Evolutionary conservation across 2,888 invertebrate species (phyloP).

Genomic region (Cordylochernes scorpioides): DNA sequence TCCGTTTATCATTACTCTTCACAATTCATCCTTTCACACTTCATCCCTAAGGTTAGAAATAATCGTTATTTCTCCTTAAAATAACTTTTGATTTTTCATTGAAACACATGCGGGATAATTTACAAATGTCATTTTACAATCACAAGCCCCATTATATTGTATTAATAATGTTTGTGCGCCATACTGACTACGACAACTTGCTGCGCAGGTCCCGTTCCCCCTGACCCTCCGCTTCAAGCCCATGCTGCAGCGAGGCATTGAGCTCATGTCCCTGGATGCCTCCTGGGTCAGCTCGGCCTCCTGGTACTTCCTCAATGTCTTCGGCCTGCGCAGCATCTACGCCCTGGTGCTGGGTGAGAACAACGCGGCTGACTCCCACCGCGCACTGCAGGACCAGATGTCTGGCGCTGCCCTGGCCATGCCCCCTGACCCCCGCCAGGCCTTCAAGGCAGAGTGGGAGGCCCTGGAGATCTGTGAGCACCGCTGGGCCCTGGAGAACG

Average conservation of each 20-base stretch:
- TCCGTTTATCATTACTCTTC: too few species aligned
- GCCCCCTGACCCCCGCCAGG: slow-evolving; percentile 87
- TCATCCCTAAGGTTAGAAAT: too few species aligned
- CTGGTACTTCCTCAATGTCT: slow-evolving; percentile 98
- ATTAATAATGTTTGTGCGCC: too few species aligned
- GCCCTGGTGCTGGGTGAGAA: slow-evolving; percentile 37
- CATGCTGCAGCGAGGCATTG: slow-evolving; percentile 93
- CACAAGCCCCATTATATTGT: too few species aligned
- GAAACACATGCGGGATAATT: too few species aligned
- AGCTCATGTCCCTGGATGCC: slow-evolving; percentile 76
- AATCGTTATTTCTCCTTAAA: too few species aligned
- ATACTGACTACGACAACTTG: too few species aligned
- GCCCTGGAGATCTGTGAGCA: slow-evolving; percentile 87
- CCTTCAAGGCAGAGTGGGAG: slow-evolving; percentile 99
- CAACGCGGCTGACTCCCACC: slow-evolving; percentile 84
- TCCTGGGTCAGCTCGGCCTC: slow-evolving; percentile 94
- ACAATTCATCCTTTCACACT: too few species aligned
- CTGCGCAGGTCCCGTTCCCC: slow-evolving; percentile 94
- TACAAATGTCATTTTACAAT: too few species aligned
- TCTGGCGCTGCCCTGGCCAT: slow-evolving; percentile 86
- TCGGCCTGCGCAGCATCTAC: slow-evolving; percentile 89
- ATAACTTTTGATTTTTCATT: too few species aligned
- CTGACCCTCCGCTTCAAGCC: slow-evolving; percentile 91
- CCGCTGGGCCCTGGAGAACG: slow-evolving; percentile 56
- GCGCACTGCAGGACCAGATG: slow-evolving; percentile 94